Percentiles rank a stretch among this genome's conserved stretches.
These are phyloP conservation scores for Catostomus latipinnis DNA, from an alignment of 2,797 vertebrate genomes.

Conservation along the genomic window DNA sequence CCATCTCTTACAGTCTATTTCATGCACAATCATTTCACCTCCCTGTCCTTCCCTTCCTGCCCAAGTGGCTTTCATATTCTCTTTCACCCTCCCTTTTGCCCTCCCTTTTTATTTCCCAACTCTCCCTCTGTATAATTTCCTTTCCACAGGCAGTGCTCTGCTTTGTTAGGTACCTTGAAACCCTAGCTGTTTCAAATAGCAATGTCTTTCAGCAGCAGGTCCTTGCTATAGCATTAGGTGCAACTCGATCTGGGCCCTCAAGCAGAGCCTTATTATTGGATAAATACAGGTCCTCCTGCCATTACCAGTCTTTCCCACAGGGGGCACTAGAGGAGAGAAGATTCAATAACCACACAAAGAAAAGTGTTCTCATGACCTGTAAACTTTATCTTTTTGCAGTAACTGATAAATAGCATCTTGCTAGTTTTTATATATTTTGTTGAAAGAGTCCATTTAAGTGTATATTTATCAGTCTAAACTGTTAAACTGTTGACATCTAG, in stretches of 20 bases:
- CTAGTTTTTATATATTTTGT: background rate
- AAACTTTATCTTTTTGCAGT: background rate
- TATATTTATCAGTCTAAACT: background rate
- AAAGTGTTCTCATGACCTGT: background rate
- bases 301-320: slow-evolving; percentile 45
- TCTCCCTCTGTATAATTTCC: slow-evolving; percentile 57
- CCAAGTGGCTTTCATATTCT: slow-evolving; percentile 37
- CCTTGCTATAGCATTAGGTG: slow-evolving; percentile 66
- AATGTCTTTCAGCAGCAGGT: slow-evolving; percentile 65
- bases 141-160: slow-evolving; percentile 55
- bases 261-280: slow-evolving; percentile 61
- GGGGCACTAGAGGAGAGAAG: slow-evolving; percentile 56
- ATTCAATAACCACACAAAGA: slow-evolving; percentile 15
- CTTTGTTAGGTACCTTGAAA: slow-evolving; percentile 67
- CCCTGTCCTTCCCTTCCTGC: slow-evolving; percentile 34
- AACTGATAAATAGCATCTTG: too few species aligned
- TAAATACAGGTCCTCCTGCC: slow-evolving; percentile 58
- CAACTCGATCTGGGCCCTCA: slow-evolving; percentile 61
- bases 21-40: slow-evolving; percentile 42
- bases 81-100: slow-evolving; percentile 25
- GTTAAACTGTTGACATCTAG: background rate
- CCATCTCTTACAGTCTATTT: slow-evolving; percentile 42
- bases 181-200: slow-evolving; percentile 64
- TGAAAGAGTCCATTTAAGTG: background rate
- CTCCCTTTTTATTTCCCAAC: slow-evolving; percentile 35